phyloP scores from a whole-genome alignment of 37 sponge, comb jelly and placozoan genomes.

The Haliclona indistincta region DNA sequence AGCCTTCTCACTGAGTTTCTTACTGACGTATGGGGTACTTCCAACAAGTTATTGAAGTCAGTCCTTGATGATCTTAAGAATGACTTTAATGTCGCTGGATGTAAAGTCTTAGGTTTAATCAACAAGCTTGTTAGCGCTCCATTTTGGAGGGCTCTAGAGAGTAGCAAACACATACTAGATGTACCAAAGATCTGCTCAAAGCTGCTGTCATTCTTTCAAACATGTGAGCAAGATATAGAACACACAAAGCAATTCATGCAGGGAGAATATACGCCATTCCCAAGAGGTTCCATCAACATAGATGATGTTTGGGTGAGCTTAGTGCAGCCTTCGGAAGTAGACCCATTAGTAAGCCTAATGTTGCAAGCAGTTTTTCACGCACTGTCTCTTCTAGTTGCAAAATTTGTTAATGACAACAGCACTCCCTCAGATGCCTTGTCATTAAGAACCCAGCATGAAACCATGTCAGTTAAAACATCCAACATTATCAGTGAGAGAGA shows the following conservation, averaged over 20 bases:
- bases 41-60: slow-evolving; percentile 5
- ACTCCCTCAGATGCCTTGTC: background rate
- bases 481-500: slow-evolving; percentile 47
- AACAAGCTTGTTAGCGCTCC: slow-evolving; percentile 13
- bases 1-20: background rate
- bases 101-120: slow-evolving; percentile 12
- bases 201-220: background rate
- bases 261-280: slow-evolving; percentile 2
- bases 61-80: background rate
- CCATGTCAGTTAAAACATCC: slow-evolving; percentile 21
- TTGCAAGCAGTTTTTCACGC: slow-evolving; percentile 12
- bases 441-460: slow-evolving; percentile 8
- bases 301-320: slow-evolving; percentile 15
- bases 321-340: background rate
- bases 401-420: background rate
- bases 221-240: background rate
- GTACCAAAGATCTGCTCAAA: background rate
- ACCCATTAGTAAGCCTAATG: background rate
- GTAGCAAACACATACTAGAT: background rate
- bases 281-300: no score
- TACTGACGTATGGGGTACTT: slow-evolving; percentile 3
- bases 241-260: background rate
- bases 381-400: background rate
- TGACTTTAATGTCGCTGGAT: slow-evolving; percentile 1
- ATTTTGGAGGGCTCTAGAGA: slow-evolving; percentile 15